phyloP scores from a whole-genome alignment of 2,113 vertebrate genomes.

The Thalassarche chlororhynchos region DNA sequence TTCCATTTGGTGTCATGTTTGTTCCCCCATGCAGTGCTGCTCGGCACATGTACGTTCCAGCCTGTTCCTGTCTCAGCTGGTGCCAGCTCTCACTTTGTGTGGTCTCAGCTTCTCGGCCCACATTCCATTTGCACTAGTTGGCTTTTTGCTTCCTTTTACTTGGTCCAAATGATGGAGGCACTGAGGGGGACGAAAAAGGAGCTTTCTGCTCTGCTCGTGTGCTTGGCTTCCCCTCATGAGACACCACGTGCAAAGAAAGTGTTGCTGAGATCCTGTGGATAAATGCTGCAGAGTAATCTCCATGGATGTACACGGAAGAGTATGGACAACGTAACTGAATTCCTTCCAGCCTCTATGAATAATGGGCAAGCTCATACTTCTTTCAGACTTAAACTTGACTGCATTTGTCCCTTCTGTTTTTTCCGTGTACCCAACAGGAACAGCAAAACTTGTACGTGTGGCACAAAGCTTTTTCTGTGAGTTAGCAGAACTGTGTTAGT shows the following conservation, averaged over 20 bases:
- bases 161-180: background rate
- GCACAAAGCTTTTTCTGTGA: background rate
- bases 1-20: background rate
- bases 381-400: background rate
- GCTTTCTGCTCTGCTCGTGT: background rate
- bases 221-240: background rate
- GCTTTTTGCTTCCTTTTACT: background rate
- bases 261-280: background rate
- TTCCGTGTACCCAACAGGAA: background rate
- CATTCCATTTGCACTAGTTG: background rate
- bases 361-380: background rate
- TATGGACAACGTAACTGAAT: background rate
- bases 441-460: background rate
- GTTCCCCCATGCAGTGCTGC: background rate
- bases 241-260: background rate
- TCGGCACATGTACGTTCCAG: rapidly evolving
- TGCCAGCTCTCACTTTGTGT: background rate
- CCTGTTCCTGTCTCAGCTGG: background rate
- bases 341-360: background rate
- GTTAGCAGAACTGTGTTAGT: background rate
- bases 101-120: background rate
- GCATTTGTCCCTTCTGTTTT: background rate
- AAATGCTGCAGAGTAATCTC: background rate
- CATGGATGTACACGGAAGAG: background rate
- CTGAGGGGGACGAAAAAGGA: background rate